These are phyloP conservation scores for Euwallacea similis DNA, from an alignment of 1,140 invertebrate genomes.

Conservation along the genomic window DNA sequence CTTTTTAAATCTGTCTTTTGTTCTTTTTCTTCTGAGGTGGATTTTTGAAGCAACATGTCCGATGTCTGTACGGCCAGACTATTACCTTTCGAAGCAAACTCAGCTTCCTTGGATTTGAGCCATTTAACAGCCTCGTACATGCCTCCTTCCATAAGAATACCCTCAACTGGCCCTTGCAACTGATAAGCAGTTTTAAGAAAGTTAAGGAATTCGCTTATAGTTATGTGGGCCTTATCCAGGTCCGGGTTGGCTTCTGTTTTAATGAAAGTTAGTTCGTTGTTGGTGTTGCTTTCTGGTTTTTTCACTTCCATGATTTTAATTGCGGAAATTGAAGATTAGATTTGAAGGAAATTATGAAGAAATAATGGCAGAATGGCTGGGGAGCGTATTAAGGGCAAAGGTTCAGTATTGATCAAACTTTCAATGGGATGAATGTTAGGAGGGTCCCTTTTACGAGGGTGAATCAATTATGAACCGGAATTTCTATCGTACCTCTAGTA, in stretches of 20 bases:
- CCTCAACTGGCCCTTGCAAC: slow-evolving; percentile 64
- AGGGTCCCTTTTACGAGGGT: too few relatives aligned
- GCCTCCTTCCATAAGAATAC: slow-evolving; percentile 58
- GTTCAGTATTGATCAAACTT: too few relatives aligned
- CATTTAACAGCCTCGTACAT: slow-evolving; percentile 63
- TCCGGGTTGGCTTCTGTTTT: slow-evolving; percentile 11
- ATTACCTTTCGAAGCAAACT: slow-evolving; percentile 47
- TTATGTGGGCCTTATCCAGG: slow-evolving; percentile 56
- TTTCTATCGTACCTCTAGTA: too few relatives aligned
- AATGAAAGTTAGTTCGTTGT: too few relatives aligned
- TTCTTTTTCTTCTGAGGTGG: slow-evolving; percentile 37
- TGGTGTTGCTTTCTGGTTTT: too few relatives aligned
- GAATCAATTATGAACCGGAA: too few relatives aligned
- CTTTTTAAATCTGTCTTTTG: slow-evolving; percentile 8
- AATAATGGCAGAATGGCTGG: too few relatives aligned
- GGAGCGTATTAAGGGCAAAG: too few relatives aligned
- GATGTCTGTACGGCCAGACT: slow-evolving; percentile 41
- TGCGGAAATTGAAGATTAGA: too few relatives aligned
- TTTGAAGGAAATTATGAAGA: too few relatives aligned
- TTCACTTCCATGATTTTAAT: too few relatives aligned
- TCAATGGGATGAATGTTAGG: too few relatives aligned
- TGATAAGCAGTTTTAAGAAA: slow-evolving; percentile 73
- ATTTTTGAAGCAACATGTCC: slow-evolving; percentile 32
- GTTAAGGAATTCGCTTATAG: slow-evolving; percentile 70
- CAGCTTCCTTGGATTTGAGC: slow-evolving; percentile 59